Conservation (phyloP, 2,113 vertebrate genomes). For the Rhodinocichla rosea region DNA sequence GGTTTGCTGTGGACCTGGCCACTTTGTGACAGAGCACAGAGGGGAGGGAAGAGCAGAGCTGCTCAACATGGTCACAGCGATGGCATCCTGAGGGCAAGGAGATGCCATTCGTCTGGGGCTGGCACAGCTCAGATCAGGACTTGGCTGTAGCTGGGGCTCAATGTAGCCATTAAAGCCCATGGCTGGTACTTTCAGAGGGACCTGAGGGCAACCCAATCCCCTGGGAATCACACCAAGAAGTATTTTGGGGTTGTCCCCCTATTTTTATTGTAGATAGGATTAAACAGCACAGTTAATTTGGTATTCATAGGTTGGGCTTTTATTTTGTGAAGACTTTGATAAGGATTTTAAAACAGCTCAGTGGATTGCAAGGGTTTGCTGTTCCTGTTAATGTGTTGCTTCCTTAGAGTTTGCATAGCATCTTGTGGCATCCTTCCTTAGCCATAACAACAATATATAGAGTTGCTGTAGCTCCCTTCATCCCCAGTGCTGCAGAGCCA, state of each 20-base stretch:
- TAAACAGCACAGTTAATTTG: not conserved
- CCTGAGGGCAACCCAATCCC: not conserved
- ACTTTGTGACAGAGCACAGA: not conserved
- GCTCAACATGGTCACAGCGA: accelerated
- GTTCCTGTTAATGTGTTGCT: not conserved
- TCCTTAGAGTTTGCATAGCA: not conserved
- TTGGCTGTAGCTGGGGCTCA: not conserved
- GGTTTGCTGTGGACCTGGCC: not conserved
- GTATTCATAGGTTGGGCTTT: not conserved
- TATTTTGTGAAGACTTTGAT: not conserved
- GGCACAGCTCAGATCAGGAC: not conserved
- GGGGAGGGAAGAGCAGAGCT: not conserved
- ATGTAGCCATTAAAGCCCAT: not conserved
- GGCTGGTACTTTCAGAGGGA: not conserved
- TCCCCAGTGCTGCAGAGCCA: not conserved
- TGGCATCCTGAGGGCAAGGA: not conserved
- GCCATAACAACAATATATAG: accelerated
- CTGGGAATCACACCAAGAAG: not conserved
- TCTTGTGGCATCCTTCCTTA: not conserved
- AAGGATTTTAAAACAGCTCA: not conserved
- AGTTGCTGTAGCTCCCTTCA: not conserved
- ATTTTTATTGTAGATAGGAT: not conserved
- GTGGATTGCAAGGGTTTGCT: not conserved
- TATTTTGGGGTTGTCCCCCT: not conserved
- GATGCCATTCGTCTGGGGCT: not conserved